Base-by-base conservation (phyloP, 1,140 invertebrate genomes). In the Aculops lycopersici region DNA sequence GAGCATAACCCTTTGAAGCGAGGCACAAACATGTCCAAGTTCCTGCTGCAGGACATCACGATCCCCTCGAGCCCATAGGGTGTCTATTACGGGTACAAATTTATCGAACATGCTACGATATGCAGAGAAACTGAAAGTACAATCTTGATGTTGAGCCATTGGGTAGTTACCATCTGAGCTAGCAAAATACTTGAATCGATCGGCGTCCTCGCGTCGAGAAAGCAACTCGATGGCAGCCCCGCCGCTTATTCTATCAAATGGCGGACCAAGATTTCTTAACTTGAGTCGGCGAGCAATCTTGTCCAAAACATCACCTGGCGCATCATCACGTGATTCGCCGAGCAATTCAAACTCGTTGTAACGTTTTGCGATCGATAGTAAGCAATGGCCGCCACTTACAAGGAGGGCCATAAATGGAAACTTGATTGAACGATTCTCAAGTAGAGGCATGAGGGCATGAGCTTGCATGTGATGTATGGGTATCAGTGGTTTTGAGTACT, bases 401-500 rank as follows among this genome's bases (percentile, higher is more conserved):
- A 95, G 58, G 8, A 92, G 55, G 17, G 74, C 71, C 37, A 94
- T 56, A 60, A 76, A 94, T 37, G 88, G 88, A 64, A 80, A 92
- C 39, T 70, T 55, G 37, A 92, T 60, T 17, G 65, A 69, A 48
- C n/a, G 8, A 8, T 8, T 31, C 12, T 57, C 48, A 48, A 49
- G 24, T 12, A 42, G 62, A 14, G 65, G 68, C 17, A 73, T 83
- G 40, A 94, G 56, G n/a, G 86, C 83, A 66, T 95, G 88, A 5
- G 86, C 86, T 66, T 94, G 72, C 86, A 95, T 95, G 49, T 95
- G 88, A 63, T 95, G 86, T 49, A 95, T 76, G 0, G 84, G 81
- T 52, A 95, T 80, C 46, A 94, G 61, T 3, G 80, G 78, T 56
- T 81, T 80, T 1, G 67, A 64, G 47, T 65, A 63, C 40, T 61